Conservation (phyloP, 2,797 vertebrate species). For the Meda fulgida region DNA sequence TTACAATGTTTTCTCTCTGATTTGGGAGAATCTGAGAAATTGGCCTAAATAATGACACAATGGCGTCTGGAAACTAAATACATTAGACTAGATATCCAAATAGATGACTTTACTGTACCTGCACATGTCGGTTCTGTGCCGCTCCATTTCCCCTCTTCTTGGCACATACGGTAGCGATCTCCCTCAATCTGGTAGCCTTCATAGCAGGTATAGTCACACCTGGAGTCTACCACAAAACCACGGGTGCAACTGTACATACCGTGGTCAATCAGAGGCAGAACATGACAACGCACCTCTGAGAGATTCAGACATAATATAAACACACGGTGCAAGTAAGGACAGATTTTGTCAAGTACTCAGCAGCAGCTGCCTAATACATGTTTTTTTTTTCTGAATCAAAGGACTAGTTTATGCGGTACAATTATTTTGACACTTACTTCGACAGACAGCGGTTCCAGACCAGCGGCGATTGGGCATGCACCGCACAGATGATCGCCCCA, state of each 20-base stretch:
- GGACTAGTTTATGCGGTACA: not conserved
- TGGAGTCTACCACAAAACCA: constrained; percentile 86
- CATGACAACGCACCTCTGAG: constrained; percentile 86
- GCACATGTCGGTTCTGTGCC: constrained; percentile 87
- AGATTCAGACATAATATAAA: constrained; percentile 52
- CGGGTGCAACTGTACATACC: constrained; percentile 89
- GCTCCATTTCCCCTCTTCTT: constrained; percentile 85
- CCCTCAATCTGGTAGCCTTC: constrained; percentile 89
- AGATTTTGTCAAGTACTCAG: not conserved
- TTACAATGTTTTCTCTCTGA: constrained; percentile 16
- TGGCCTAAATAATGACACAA: not conserved
- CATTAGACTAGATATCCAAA: not conserved
- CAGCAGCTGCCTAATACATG: not conserved
- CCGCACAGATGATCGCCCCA: constrained; percentile 81
- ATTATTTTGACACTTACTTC: constrained; percentile 77
- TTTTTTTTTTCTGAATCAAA: not conserved
- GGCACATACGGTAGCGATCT: constrained; percentile 85
- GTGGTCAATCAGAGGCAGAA: constrained; percentile 81
- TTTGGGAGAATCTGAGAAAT: not conserved
- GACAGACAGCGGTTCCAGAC: constrained; percentile 89
- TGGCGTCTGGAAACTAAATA: not conserved
- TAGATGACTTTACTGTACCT: constrained; percentile 75
- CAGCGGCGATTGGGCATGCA: constrained; percentile 88
- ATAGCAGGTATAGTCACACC: constrained; percentile 87
- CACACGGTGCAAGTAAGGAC: constrained; percentile 8